Evolutionary conservation across 2,888 invertebrate species (phyloP).

Genomic region (Ichneumoninae sp.): DNA sequence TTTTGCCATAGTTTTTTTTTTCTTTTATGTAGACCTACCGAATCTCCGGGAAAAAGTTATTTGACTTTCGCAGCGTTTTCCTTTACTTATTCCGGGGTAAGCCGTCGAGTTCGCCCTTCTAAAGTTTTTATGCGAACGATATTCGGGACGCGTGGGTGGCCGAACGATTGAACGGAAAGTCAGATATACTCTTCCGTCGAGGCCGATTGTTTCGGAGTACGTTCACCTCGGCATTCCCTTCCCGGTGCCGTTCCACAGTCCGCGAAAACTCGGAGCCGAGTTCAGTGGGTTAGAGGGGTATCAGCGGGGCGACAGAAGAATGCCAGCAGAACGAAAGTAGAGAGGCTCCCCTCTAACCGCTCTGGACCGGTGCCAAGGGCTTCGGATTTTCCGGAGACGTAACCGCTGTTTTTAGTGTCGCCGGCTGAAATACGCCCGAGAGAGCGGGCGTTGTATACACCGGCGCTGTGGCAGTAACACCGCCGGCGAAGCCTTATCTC

Average conservation of each 20-base stretch:
- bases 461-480: not conserved
- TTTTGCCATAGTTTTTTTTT: not conserved
- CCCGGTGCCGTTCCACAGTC: slow-evolving; percentile 31
- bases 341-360: slow-evolving; percentile 64
- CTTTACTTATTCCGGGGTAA: not conserved
- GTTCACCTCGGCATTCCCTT: slow-evolving; percentile 44
- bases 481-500: slow-evolving; percentile 6
- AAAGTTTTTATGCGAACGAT: slow-evolving; percentile 12
- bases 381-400: slow-evolving; percentile 76
- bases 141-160: slow-evolving; percentile 20
- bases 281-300: slow-evolving; percentile 64
- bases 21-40: not conserved
- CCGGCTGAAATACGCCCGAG: slow-evolving; percentile 71
- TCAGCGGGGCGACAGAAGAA: slow-evolving; percentile 36
- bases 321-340: slow-evolving; percentile 41
- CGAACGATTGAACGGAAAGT: slow-evolving; percentile 48
- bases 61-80: not conserved
- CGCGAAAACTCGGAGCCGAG: slow-evolving; percentile 32
- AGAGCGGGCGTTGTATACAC: slow-evolving; percentile 44
- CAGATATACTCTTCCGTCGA: slow-evolving; percentile 31
- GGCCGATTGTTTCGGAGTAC: slow-evolving; percentile 55
- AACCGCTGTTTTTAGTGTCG: slow-evolving; percentile 77
- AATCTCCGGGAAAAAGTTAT: not conserved
- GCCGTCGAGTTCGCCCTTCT: not conserved
- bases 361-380: slow-evolving; percentile 75